These are phyloP conservation scores for Siphlonurus alternatus DNA, from an alignment of 2,888 invertebrate species.

Conservation along the genomic window DNA sequence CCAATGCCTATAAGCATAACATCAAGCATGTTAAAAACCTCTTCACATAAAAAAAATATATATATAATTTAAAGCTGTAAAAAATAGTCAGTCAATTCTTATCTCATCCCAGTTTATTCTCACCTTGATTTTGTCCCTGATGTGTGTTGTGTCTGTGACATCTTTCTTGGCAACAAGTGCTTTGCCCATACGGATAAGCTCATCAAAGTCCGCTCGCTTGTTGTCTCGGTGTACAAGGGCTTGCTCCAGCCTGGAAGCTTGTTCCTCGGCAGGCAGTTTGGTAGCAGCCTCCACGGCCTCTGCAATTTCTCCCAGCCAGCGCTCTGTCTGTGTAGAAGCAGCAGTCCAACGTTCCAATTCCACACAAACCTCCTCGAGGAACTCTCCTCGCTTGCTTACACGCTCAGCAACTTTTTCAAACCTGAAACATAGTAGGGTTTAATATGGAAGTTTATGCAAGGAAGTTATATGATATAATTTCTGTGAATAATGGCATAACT, in stretches of 20 bases:
- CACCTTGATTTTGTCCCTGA: constrained; percentile 68
- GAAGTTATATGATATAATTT: too few relatives aligned
- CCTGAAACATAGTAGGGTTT: constrained; percentile 29
- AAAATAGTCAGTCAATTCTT: not conserved
- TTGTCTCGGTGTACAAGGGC: constrained; percentile 40
- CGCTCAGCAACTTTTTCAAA: constrained; percentile 77
- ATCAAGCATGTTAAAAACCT: not conserved
- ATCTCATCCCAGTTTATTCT: too few relatives aligned
- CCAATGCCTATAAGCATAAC: constrained; percentile 36
- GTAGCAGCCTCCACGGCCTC: constrained; percentile 60
- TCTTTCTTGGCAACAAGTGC: constrained; percentile 68
- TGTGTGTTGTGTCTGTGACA: constrained; percentile 67
- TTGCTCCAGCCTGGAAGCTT: constrained; percentile 32
- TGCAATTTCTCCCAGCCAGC: constrained; percentile 48
- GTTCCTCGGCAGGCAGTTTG: constrained; percentile 46
- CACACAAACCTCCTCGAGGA: constrained; percentile 60
- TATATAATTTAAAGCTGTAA: not conserved
- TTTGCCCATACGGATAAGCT: constrained; percentile 64
- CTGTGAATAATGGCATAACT: too few relatives aligned
- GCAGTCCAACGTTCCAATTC: constrained; percentile 49
- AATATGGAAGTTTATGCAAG: too few relatives aligned
- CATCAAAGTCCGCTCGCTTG: constrained; percentile 52
- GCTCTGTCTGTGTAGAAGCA: constrained; percentile 49
- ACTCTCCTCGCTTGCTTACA: constrained; percentile 57
- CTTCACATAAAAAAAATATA: not conserved